phyloP scores from a whole-genome alignment of 2,113 vertebrate species.

The Gopherus evgoodei region DNA sequence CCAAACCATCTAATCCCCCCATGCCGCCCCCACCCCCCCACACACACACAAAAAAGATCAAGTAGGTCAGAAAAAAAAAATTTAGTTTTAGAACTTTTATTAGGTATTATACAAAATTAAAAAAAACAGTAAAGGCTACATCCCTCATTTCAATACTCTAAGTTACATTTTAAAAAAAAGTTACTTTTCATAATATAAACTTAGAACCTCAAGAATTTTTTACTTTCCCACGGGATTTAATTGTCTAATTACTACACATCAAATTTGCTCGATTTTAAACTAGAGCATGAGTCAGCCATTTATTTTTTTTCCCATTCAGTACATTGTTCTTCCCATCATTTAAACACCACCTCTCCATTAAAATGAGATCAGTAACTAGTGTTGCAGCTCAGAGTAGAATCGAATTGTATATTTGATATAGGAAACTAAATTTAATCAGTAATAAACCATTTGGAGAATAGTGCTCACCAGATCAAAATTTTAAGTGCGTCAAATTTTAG shows the following conservation, averaged over 20 bases:
- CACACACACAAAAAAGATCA: no score
- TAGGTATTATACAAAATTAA: background rate
- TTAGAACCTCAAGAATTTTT: background rate
- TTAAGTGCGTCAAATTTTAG: background rate
- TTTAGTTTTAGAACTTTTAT: background rate
- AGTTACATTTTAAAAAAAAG: background rate
- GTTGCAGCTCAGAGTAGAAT: background rate
- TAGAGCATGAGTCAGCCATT: background rate
- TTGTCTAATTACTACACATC: background rate
- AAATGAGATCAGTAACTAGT: background rate
- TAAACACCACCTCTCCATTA: background rate
- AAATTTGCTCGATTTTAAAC: background rate
- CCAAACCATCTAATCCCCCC: background rate
- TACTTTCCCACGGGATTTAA: background rate
- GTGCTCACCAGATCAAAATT: background rate
- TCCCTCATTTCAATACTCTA: background rate
- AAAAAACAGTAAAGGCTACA: background rate
- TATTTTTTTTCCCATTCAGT: background rate
- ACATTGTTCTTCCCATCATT: background rate
- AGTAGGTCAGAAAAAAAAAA: no score
- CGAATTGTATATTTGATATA: background rate
- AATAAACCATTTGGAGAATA: background rate
- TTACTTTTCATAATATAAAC: background rate
- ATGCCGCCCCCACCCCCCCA: fast-evolving
- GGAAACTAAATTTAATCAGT: background rate